phyloP scores from a whole-genome alignment of 2,113 vertebrate species.

The Eulemur macaco region DNA sequence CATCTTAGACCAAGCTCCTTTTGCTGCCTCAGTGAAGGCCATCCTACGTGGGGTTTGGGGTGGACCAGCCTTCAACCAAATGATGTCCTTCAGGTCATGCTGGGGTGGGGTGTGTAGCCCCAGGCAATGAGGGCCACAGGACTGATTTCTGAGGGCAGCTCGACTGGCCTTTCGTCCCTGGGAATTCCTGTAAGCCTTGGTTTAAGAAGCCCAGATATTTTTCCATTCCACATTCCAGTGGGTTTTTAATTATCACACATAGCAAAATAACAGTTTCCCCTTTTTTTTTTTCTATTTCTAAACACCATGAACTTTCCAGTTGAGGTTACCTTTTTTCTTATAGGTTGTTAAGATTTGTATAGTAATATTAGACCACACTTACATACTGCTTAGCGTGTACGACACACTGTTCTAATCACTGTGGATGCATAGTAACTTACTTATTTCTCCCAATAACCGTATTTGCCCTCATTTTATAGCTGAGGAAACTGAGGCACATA shows the following conservation, averaged over 20 bases:
- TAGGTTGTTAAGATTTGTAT: neutral
- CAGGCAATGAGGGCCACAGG: neutral
- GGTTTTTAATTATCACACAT: neutral
- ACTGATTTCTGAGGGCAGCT: neutral
- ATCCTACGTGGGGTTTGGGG: neutral
- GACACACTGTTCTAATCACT: neutral
- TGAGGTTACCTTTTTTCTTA: neutral
- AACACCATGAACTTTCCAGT: neutral
- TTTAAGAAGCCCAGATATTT: neutral
- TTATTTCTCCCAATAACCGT: neutral
- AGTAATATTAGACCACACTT: too few species aligned
- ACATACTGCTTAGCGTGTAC: neutral
- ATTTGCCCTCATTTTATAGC: neutral
- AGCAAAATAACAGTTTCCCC: neutral
- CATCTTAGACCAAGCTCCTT: neutral
- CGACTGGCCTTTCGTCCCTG: neutral
- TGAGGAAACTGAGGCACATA: neutral
- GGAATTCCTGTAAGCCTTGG: neutral
- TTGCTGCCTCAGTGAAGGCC: neutral
- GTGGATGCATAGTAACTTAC: neutral
- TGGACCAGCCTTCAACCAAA: neutral
- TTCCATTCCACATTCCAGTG: neutral
- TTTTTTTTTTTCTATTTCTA: neutral
- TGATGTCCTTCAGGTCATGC: neutral
- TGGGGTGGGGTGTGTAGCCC: fast-evolving